phyloP scores from a whole-genome alignment of 1,140 invertebrate genomes.

The Heliconius himera region DNA sequence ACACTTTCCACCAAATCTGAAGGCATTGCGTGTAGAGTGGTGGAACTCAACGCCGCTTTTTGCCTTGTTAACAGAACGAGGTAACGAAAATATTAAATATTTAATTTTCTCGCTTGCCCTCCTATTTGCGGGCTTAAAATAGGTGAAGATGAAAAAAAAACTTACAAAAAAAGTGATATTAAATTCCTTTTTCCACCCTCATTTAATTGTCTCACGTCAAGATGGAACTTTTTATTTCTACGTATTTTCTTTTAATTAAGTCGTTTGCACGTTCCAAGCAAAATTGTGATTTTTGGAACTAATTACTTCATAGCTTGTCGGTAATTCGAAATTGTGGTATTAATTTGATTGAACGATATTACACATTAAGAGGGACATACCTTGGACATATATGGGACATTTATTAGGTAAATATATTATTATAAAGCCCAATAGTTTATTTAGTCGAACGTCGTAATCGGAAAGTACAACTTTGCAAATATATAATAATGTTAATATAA shows the following conservation, averaged over 20 bases:
- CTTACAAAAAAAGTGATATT: not conserved
- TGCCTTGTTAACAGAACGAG: too few species aligned
- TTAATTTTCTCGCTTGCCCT: too few species aligned
- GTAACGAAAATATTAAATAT: too few species aligned
- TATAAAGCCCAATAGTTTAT: too few species aligned
- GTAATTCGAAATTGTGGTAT: constrained; percentile 25
- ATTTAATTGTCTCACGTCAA: not conserved
- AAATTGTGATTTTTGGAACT: constrained; percentile 33
- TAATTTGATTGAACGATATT: constrained; percentile 20
- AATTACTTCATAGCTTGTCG: constrained; percentile 32
- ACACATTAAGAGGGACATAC: not conserved
- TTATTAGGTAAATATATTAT: too few species aligned
- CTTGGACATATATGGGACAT: not conserved
- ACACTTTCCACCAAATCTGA: too few species aligned
- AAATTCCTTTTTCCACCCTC: not conserved
- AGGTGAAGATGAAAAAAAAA: not conserved
- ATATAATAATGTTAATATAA: too few species aligned
- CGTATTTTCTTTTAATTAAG: constrained; percentile 37
- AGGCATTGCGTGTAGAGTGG: too few species aligned
- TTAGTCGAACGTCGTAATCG: too few species aligned
- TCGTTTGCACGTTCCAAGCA: constrained; percentile 31
- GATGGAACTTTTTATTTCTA: constrained; percentile 29
- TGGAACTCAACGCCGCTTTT: too few species aligned
- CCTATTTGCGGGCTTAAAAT: too few species aligned
- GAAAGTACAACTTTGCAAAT: too few species aligned